phyloP scores from a whole-genome alignment of 2,888 invertebrate genomes.

The Agrotis clavis region DNA sequence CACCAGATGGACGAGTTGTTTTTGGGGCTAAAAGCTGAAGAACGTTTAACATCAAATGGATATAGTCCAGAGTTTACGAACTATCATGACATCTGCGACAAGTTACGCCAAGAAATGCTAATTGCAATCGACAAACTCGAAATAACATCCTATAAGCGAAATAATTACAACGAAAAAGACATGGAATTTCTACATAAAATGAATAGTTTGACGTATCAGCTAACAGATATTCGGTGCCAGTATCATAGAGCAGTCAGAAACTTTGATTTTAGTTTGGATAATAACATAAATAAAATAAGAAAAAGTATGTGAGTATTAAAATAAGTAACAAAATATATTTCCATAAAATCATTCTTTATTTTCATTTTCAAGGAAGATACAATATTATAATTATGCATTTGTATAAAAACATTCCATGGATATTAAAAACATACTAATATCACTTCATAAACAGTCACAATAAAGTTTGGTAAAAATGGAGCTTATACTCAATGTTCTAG shows the following conservation, averaged over 20 bases:
- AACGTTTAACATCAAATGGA: conserved; percentile 25
- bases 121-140: conserved; percentile 63
- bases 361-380: conserved; percentile 29
- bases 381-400: conserved; percentile 28
- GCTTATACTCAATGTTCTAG: conserved; percentile 65
- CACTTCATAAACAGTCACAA: conserved; percentile 29
- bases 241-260: conserved; percentile 56
- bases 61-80: conserved; percentile 41
- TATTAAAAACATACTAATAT: conserved; percentile 10
- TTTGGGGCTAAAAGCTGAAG: conserved; percentile 42
- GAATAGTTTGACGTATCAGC: conserved; percentile 47
- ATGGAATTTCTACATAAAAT: conserved; percentile 50
- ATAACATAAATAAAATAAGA: not conserved
- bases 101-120: conserved; percentile 60
- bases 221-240: conserved; percentile 50
- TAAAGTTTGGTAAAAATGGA: conserved; percentile 28
- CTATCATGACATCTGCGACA: conserved; percentile 61
- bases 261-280: conserved; percentile 21
- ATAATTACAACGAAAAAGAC: conserved; percentile 25
- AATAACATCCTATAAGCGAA: conserved; percentile 29
- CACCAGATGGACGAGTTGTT: conserved; percentile 49
- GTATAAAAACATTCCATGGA: conserved; percentile 54
- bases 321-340: not conserved
- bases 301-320: not conserved
- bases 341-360: conserved; percentile 49